A percentile compares a stretch with the other conserved stretches of the same genome.
Evolutionary conservation across 2,797 vertebrate species (phyloP).

Genomic region (Anguilla megastoma): DNA sequence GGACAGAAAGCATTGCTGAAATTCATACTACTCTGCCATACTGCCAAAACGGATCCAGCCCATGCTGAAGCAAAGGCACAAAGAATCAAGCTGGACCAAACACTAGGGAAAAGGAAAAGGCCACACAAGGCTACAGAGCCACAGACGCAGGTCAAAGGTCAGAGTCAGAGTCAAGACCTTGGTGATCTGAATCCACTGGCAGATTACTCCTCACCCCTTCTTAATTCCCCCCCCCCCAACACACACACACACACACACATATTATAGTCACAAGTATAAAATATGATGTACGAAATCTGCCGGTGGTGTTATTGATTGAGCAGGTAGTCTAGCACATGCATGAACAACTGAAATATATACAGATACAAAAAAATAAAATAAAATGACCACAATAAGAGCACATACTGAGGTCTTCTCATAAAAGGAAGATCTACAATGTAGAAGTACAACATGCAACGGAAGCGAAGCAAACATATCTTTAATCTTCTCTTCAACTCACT

Average conservation of each 20-base stretch:
- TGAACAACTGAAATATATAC: not conserved
- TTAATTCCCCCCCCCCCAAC: not conserved
- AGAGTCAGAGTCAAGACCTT: constrained; percentile 69
- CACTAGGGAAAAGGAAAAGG: constrained; percentile 74
- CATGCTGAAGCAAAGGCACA: constrained; percentile 25
- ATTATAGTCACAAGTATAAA: constrained; percentile 44
- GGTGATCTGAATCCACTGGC: constrained; percentile 60
- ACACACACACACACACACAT: constrained; percentile 26
- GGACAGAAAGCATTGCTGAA: not conserved
- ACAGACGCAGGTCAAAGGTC: constrained; percentile 67
- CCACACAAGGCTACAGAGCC: constrained; percentile 64
- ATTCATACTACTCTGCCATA: not conserved
- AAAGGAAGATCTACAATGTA: not conserved
- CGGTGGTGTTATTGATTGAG: not conserved
- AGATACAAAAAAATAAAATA: not conserved
- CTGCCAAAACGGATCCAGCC: not conserved
- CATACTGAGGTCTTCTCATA: not conserved
- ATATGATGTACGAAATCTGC: not conserved
- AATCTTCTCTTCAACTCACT: not conserved
- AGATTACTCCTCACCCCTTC: constrained; percentile 36
- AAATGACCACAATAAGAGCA: not conserved
- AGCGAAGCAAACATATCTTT: constrained; percentile 32
- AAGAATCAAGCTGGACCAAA: constrained; percentile 51
- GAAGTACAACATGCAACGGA: not conserved
- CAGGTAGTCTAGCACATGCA: not conserved